Evolutionary conservation across 2,797 vertebrate genomes (phyloP), one percentile per base, ranked within the genome.

Genomic region (Psittacula echo): DNA sequence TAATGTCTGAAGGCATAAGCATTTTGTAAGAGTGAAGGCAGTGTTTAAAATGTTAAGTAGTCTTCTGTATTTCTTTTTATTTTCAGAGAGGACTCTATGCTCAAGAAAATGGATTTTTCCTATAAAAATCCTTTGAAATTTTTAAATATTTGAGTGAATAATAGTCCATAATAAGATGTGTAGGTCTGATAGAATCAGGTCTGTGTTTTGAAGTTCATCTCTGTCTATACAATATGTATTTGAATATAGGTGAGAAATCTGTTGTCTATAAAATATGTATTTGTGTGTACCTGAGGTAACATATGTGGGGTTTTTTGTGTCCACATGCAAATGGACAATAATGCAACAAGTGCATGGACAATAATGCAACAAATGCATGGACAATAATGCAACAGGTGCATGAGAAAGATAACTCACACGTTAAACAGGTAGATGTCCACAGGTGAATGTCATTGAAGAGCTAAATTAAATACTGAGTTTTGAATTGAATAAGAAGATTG

Each of bases 1-100:
- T 97, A 95, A 97, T 83, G 51, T 96, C 90, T 89, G 93, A 90
- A 93, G 94, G 79, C 37, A 61, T 74, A 29, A 72, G 87, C 47
- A 65, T 79, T 30, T 94, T 96, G 81, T 94, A 90, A 84, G 76
- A 97, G 66, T 91, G 65, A 94, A 95, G 90, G 54, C 87, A 67
- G 84, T 83, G 85, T 45, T 76, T 85, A 90, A 95, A 96, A 80
- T 79, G 68, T 89, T 97, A 88, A 83, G 71, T 84, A 91, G 54
- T 94, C 79, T 20, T 91, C 58, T 91, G 47, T 79, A 76, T 95
- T 94, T 80, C 84, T 85, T 88, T 93, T 95, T 90, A 74, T 78
- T 92, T 92, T 56, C 62, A 89, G 54, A 82, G 79, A 42, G 67
- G 85, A 45, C 60, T 34, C n/a, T 70, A 81, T 71, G 75, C 4